Base-by-base conservation (phyloP, 2,888 invertebrate species). In the Xylocampa areola region DNA sequence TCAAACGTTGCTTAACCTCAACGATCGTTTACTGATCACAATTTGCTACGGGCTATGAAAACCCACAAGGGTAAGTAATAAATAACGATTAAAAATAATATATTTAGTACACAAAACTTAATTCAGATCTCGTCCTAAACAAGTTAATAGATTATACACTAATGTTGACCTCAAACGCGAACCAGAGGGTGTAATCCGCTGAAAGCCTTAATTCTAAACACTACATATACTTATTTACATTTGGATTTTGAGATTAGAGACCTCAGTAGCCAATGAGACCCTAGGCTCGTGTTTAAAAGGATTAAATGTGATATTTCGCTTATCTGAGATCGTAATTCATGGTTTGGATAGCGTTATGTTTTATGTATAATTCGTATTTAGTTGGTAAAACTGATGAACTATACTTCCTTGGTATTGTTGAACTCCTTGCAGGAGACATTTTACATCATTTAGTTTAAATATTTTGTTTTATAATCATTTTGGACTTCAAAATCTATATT, bases 141-240 rank as follows among this genome's bases (percentile, higher is more conserved):
- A 59, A 51, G 49, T 63, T 52, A 36, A 67, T 64, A 68, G 40
- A 68, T 73, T 52, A 41, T 25, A 29, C 29, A 13, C 17, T n/a
- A 44, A 61, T 52, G 59, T 40, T 40, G 37, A 37, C 43, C 45
- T 32, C 32, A 47, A 65, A 69, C 57, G 48, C 16, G 55, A 19
- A 13, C 39, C 52, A 17, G 14, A 41, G 41, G 35, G 19, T 50
- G 10, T 72, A 66, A 68, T 60, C 70, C 73, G 19, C 27, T 36
- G 32, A 57, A 64, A 49, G 37, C 62, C 55, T 58, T 16, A 51
- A 43, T 51, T 45, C 48, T 45, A 54, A 59, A 59, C 50, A 32
- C 14, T 54, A 43, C 39, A n/a, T 48, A 23, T 59, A 53, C 53
- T 62, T 76, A 71, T 77, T 76, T 73, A 67, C 59, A 62, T 65